phyloP scores from a whole-genome alignment of 2,888 invertebrate genomes.

The Anthoptus insignis region DNA sequence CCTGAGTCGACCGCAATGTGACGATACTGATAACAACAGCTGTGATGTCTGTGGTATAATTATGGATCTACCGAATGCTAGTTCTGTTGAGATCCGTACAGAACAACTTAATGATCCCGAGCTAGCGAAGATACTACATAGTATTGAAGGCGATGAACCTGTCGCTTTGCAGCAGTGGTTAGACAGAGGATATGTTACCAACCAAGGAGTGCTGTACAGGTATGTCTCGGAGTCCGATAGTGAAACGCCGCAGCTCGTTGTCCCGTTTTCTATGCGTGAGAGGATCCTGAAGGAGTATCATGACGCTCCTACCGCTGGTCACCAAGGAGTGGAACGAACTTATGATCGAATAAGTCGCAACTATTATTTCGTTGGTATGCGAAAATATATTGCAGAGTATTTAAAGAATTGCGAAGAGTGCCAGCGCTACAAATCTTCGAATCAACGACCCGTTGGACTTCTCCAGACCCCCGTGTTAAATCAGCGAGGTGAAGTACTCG shows the following conservation, averaged over 20 bases:
- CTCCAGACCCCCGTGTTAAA: constrained; percentile 2
- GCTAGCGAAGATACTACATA: constrained; percentile 45
- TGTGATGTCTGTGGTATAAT: constrained; percentile 45
- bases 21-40: too few relatives aligned
- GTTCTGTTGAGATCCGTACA: constrained; percentile 36
- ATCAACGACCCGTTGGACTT: constrained; percentile 4
- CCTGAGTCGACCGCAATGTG: constrained; percentile 8
- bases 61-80: constrained; percentile 39
- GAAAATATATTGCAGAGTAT: constrained; percentile 4
- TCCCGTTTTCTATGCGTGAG: too few relatives aligned
- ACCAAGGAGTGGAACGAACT: not conserved
- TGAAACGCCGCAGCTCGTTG: too few relatives aligned
- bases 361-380: constrained; percentile 6
- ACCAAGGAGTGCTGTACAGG: constrained; percentile 50
- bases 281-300: not conserved
- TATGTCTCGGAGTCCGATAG: constrained; percentile 20
- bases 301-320: not conserved
- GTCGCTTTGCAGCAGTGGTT: constrained; percentile 38
- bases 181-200: constrained; percentile 45
- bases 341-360: not conserved
- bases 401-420: constrained; percentile 1
- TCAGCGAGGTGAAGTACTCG: constrained; percentile 9
- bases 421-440: not conserved
- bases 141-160: constrained; percentile 40
- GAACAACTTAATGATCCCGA: constrained; percentile 47